Percentiles rank a stretch among this genome's conserved stretches.
These are phyloP conservation scores for Astur gentilis DNA, from an alignment of 2,113 vertebrate species.

Conservation along the genomic window DNA sequence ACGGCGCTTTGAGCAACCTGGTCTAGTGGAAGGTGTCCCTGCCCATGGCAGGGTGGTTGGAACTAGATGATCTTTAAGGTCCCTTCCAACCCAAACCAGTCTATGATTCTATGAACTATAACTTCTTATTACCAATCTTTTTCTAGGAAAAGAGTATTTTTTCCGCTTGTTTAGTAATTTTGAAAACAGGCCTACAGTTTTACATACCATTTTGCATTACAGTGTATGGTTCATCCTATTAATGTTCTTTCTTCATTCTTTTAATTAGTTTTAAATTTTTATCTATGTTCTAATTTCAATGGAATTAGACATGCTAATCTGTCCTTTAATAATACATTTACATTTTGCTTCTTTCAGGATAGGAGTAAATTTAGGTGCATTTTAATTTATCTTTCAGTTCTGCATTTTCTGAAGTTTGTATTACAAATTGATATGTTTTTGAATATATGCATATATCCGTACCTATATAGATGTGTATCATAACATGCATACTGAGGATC, in stretches of 20 bases:
- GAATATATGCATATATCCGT: background rate
- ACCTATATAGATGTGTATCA: background rate
- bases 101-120: background rate
- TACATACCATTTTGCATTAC: background rate
- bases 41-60: no score
- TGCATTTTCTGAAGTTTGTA: background rate
- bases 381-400: background rate
- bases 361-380: background rate
- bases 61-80: no score
- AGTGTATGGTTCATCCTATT: background rate
- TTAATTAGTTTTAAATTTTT: slow-evolving; percentile 19
- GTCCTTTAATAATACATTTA: slow-evolving; percentile 26
- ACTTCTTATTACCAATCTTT: background rate
- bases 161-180: background rate
- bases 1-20: no score
- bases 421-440: background rate
- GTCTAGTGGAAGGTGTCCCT: no score
- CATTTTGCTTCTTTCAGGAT: background rate
- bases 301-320: slow-evolving; percentile 24
- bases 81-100: no score
- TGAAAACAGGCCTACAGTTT: background rate
- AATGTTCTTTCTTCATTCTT: background rate
- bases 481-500: background rate
- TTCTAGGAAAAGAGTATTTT: background rate
- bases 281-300: slow-evolving; percentile 11